Conservation (phyloP, 2,113 vertebrate species). For the Spea multiplicata region DNA sequence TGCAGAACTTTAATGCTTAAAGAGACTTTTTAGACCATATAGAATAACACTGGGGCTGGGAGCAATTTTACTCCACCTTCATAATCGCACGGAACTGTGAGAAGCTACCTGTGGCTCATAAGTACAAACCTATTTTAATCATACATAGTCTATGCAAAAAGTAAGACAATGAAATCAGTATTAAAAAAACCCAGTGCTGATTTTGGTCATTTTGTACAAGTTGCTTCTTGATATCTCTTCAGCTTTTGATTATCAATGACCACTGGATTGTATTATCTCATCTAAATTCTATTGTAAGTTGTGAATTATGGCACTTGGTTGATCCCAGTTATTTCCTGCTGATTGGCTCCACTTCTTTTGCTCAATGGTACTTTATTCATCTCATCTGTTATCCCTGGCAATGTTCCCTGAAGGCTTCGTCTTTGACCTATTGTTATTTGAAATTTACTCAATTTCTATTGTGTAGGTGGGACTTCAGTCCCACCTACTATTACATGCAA, state of each 20-base stretch:
- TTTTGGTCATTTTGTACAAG: constrained; percentile 52
- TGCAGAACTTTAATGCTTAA: no score
- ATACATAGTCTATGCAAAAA: constrained; percentile 50
- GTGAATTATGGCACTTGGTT: constrained; percentile 44
- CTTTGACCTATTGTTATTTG: constrained; percentile 44
- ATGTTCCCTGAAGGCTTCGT: constrained; percentile 32
- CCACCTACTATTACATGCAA: no score
- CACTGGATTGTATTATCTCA: constrained; percentile 46
- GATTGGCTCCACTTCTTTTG: constrained; percentile 44
- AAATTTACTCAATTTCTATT: constrained; percentile 37
- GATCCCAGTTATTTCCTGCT: constrained; percentile 44
- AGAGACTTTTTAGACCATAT: no score
- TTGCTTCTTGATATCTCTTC: constrained; percentile 65
- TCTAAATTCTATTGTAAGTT: constrained; percentile 46
- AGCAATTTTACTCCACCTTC: no score
- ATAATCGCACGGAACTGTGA: neutral
- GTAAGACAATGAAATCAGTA: constrained; percentile 50
- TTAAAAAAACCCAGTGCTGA: constrained; percentile 20
- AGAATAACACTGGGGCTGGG: no score
- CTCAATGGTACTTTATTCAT: constrained; percentile 39
- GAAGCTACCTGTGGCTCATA: neutral
- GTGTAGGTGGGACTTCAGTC: constrained; percentile 29
- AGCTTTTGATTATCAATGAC: constrained; percentile 58
- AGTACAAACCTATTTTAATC: constrained; percentile 22
- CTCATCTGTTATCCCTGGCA: constrained; percentile 25